Conservation (phyloP, 35 echinoderm and acorn worm genomes). For the Strongylocentrotus purpuratus region DNA sequence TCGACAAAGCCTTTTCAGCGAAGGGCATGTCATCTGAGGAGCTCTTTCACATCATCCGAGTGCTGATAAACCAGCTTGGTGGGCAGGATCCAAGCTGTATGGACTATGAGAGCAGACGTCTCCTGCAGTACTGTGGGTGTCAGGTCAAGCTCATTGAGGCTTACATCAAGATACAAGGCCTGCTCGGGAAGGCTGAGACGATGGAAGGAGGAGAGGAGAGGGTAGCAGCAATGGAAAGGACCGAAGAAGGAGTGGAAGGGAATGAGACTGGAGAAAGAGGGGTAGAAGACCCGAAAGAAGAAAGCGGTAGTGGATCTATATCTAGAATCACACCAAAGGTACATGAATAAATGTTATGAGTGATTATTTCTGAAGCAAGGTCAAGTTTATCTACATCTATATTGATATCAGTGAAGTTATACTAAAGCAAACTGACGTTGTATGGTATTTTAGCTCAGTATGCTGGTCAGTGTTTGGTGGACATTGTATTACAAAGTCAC, state of each 20-base stretch:
- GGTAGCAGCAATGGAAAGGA: background rate
- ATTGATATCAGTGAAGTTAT: background rate
- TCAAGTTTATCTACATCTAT: background rate
- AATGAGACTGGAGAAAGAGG: background rate
- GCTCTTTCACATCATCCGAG: conserved; percentile 59
- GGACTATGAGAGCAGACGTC: conserved; percentile 88
- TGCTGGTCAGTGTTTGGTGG: no score
- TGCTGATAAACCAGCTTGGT: conserved; percentile 47
- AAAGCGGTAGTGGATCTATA: background rate
- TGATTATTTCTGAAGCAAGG: no score
- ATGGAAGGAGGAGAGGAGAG: conserved; percentile 29
- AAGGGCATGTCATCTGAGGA: conserved; percentile 67
- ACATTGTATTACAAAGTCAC: background rate
- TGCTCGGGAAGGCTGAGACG: conserved; percentile 52
- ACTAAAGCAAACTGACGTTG: background rate
- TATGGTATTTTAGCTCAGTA: background rate
- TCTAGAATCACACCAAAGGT: background rate
- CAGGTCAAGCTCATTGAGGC: conserved; percentile 77
- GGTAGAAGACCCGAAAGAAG: background rate
- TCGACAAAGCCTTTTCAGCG: conserved; percentile 81
- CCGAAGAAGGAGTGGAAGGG: background rate
- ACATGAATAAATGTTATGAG: background rate
- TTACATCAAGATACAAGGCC: conserved; percentile 68
- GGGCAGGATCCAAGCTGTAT: conserved; percentile 65
- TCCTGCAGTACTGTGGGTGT: conserved; percentile 86